These are phyloP conservation scores for Squalus acanthias DNA, from an alignment of 2,797 vertebrate species.

Conservation along the genomic window DNA sequence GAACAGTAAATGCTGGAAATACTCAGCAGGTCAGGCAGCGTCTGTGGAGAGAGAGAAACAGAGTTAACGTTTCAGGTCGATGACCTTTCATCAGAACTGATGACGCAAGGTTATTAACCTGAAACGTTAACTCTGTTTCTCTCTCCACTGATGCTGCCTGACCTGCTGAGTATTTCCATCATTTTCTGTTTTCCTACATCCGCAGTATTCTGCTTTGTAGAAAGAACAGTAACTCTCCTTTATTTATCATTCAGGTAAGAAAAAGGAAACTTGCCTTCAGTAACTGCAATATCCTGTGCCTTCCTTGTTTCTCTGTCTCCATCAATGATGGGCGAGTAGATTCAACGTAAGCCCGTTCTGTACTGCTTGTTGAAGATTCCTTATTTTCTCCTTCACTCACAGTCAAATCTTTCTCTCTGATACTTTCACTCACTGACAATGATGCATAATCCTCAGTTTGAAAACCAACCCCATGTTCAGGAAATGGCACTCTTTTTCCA, in stretches of 20 bases:
- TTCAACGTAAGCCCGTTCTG: not conserved
- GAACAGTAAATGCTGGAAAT: not conserved
- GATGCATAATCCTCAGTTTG: not conserved
- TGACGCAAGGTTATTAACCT: too few relatives aligned
- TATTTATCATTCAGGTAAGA: not conserved
- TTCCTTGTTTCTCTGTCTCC: not conserved
- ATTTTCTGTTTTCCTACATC: too few relatives aligned
- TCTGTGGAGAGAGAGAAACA: too few relatives aligned
- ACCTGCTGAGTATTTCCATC: too few relatives aligned
- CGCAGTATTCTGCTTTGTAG: too few relatives aligned
- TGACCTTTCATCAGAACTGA: too few relatives aligned
- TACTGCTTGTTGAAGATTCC: not conserved
- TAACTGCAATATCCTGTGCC: not conserved
- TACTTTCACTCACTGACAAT: not conserved
- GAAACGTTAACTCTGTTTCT: too few relatives aligned
- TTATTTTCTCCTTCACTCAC: not conserved
- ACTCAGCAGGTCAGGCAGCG: too few relatives aligned
- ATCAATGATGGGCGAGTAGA: not conserved
- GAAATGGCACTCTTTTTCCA: not conserved
- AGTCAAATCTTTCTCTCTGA: not conserved
- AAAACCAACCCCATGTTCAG: not conserved
- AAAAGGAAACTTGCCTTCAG: not conserved
- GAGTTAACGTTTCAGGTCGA: too few relatives aligned
- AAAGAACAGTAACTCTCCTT: not conserved
- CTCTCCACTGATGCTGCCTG: too few relatives aligned